Evolutionary conservation across 2,113 vertebrate species (phyloP).

Genomic region (Progne subis): DNA sequence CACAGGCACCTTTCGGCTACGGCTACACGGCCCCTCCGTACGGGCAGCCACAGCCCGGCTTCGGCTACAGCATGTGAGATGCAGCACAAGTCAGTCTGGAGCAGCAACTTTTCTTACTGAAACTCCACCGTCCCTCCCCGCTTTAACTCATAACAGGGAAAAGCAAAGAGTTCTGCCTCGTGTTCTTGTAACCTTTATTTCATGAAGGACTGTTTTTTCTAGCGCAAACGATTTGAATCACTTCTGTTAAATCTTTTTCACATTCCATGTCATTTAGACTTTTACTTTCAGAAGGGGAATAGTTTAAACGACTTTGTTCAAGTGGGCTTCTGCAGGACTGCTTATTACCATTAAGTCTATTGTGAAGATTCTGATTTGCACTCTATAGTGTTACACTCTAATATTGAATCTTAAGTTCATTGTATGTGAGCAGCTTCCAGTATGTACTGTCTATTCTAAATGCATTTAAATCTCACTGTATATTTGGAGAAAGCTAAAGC

Average conservation of each 20-base stretch:
- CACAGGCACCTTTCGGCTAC: conserved; percentile 92
- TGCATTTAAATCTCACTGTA: conserved; percentile 90
- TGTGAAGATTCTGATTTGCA: conserved; percentile 97
- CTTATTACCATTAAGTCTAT: conserved; percentile 87
- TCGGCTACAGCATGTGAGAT: conserved; percentile 94
- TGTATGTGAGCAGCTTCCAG: conserved; percentile 91
- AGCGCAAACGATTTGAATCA: conserved; percentile 84
- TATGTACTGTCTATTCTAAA: conserved; percentile 89
- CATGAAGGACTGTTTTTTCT: conserved; percentile 96
- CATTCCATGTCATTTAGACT: conserved; percentile 93
- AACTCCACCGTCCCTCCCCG: conserved; percentile 86
- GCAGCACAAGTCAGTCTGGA: conserved; percentile 72
- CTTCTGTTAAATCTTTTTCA: conserved; percentile 84
- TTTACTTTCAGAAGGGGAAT: conserved; percentile 79
- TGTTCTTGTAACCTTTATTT: conserved; percentile 85
- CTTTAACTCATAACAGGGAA: conserved; percentile 79
- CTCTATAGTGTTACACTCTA: conserved; percentile 93
- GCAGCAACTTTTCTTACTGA: conserved; percentile 81
- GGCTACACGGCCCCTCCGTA: conserved; percentile 93
- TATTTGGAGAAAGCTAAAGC: conserved; percentile 86
- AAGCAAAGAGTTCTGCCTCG: conserved; percentile 75
- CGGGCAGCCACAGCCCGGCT: conserved; percentile 89
- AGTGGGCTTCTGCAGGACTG: conserved; percentile 77
- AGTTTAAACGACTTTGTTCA: conserved; percentile 76
- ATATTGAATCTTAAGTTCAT: conserved; percentile 89